Conservation (phyloP, 2,113 vertebrate genomes). For the Odobenus rosmarus region DNA sequence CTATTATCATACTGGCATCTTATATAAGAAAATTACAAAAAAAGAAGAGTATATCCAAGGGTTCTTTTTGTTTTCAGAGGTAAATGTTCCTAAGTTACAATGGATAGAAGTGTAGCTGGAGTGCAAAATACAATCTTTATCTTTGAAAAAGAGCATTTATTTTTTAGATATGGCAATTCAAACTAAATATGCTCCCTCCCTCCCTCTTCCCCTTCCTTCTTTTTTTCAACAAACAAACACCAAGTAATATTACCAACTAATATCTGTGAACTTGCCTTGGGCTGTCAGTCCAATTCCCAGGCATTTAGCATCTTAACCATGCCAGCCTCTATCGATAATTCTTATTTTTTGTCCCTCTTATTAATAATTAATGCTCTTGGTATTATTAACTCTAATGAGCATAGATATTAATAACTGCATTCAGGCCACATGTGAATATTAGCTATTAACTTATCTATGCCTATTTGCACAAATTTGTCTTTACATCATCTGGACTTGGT, state of each 20-base stretch:
- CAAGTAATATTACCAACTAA: not conserved
- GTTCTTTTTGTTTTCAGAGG: constrained; percentile 25
- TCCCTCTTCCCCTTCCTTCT: not conserved
- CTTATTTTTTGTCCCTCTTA: not conserved
- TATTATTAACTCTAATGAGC: not conserved
- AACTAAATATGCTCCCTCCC: not conserved
- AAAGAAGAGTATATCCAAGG: not conserved
- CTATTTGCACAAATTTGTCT: not conserved
- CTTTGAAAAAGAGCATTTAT: not conserved
- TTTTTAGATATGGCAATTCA: not conserved
- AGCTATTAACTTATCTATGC: not conserved
- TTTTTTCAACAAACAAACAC: not conserved
- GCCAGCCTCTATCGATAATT: not conserved
- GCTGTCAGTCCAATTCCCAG: not conserved
- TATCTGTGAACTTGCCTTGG: not conserved
- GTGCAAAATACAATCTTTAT: constrained; percentile 2
- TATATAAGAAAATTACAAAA: not conserved
- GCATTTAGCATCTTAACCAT: not conserved
- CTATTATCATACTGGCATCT: not conserved
- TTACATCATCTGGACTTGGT: not conserved
- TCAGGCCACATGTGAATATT: not conserved
- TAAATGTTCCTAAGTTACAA: not conserved
- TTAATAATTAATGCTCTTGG: constrained; percentile 15
- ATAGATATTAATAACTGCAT: not conserved
- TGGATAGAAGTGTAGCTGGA: not conserved